These are phyloP conservation scores for Coptodon rendalli DNA, from an alignment of 2,113 vertebrate species.

Conservation along the genomic window DNA sequence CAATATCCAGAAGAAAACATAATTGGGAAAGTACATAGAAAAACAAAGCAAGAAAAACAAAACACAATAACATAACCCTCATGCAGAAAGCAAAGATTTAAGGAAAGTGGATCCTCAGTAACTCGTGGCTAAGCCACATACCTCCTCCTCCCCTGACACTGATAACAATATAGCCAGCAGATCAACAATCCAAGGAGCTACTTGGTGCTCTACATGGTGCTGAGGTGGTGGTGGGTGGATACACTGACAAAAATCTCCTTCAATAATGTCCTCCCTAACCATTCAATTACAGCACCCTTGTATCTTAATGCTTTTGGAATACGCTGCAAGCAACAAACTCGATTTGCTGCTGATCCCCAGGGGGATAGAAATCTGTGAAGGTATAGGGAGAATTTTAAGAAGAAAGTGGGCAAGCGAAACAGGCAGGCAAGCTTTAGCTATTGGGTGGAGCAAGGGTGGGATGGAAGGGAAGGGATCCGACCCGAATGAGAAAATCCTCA, in stretches of 20 bases:
- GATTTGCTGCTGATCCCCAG: constrained; percentile 45
- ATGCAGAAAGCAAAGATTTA: neutral
- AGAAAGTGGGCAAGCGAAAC: constrained; percentile 23
- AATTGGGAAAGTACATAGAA: neutral
- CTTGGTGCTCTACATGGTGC: neutral
- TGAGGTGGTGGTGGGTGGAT: constrained; percentile 27
- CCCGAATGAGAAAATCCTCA: constrained; percentile 45
- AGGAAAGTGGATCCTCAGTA: constrained; percentile 3
- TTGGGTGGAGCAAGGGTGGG: neutral
- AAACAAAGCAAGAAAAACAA: neutral
- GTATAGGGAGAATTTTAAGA: constrained; percentile 35
- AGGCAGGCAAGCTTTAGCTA: neutral
- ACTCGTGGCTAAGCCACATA: neutral
- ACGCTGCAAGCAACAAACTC: constrained; percentile 42
- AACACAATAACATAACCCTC: neutral
- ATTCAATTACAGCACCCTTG: constrained; percentile 65
- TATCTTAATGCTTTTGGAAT: constrained; percentile 53
- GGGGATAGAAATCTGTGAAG: constrained; percentile 37
- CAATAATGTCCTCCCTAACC: constrained; percentile 62
- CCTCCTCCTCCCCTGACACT: neutral
- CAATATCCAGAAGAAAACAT: neutral
- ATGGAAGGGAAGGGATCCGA: constrained; percentile 5
- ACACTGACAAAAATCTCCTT: constrained; percentile 55
- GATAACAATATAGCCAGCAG: neutral
- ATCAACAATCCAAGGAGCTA: constrained; percentile 13